phyloP scores from a whole-genome alignment of 2,888 invertebrate species.

The Caenorhabditis drosophilae region DNA sequence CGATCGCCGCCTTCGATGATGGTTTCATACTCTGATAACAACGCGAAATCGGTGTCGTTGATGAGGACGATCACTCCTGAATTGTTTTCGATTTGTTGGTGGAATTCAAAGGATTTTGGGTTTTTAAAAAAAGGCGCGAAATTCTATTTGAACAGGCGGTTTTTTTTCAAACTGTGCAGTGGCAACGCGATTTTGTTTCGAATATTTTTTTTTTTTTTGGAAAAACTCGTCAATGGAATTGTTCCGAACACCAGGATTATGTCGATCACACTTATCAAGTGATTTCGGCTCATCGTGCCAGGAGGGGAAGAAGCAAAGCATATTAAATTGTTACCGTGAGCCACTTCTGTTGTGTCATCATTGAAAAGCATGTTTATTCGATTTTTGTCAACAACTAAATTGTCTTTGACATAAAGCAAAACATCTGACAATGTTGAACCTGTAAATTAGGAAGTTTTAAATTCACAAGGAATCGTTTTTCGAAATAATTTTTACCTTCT shows the following conservation, averaged over 20 bases:
- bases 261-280: no score
- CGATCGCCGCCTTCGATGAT: slow-evolving; percentile 27
- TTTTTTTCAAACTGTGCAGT: no score
- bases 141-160: no score
- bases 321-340: no score
- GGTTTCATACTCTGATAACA: slow-evolving; percentile 35
- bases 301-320: no score
- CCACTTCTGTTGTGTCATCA: slow-evolving; percentile 29
- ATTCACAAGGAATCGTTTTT: neutral
- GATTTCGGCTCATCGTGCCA: no score
- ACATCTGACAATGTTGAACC: slow-evolving; percentile 24
- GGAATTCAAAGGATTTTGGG: no score
- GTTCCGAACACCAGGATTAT: no score
- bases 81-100: no score
- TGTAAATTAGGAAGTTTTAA: slow-evolving; percentile 4
- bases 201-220: neutral
- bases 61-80: slow-evolving; percentile 32
- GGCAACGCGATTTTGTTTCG: no score
- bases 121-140: no score
- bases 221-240: no score
- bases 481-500: slow-evolving; percentile 6
- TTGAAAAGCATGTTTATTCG: slow-evolving; percentile 34
- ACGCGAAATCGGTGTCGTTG: slow-evolving; percentile 31
- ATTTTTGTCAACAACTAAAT: slow-evolving; percentile 25
- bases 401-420: slow-evolving; percentile 23